Percentiles rank a stretch among this genome's conserved stretches.
Conservation (phyloP, 2,888 invertebrate genomes). For the Heteropelma amictum region DNA sequence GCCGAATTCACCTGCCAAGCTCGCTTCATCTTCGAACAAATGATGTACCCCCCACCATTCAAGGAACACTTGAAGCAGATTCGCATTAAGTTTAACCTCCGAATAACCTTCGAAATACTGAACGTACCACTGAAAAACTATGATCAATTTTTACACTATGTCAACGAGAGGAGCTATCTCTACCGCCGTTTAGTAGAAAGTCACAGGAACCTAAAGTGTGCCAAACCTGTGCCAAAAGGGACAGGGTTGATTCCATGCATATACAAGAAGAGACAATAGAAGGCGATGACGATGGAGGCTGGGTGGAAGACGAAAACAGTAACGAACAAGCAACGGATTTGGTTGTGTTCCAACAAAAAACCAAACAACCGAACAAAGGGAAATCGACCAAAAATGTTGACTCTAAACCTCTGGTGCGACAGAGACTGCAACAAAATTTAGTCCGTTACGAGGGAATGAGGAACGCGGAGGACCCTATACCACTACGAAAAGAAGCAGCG, state of each 20-base stretch:
- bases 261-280: background rate
- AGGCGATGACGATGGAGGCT: background rate
- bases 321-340: background rate
- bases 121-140: slow-evolving; percentile 17
- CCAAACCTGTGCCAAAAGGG: background rate
- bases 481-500: too few species aligned
- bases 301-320: background rate
- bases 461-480: too few species aligned
- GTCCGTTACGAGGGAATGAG: slow-evolving; percentile 10
- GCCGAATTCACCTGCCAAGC: slow-evolving; percentile 48
- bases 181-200: too few species aligned
- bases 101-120: slow-evolving; percentile 34
- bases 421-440: slow-evolving; percentile 38
- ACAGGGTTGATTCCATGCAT: background rate
- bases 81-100: slow-evolving; percentile 40
- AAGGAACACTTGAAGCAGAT: slow-evolving; percentile 42
- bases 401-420: slow-evolving; percentile 19
- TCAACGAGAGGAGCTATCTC: slow-evolving; percentile 38
- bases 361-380: background rate
- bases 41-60: slow-evolving; percentile 30
- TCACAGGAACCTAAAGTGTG: too few species aligned
- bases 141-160: slow-evolving; percentile 30
- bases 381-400: background rate
- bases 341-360: background rate
- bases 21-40: slow-evolving; percentile 44